Base-by-base conservation (phyloP, 2,113 vertebrate genomes). In the Sigmodon hispidus region DNA sequence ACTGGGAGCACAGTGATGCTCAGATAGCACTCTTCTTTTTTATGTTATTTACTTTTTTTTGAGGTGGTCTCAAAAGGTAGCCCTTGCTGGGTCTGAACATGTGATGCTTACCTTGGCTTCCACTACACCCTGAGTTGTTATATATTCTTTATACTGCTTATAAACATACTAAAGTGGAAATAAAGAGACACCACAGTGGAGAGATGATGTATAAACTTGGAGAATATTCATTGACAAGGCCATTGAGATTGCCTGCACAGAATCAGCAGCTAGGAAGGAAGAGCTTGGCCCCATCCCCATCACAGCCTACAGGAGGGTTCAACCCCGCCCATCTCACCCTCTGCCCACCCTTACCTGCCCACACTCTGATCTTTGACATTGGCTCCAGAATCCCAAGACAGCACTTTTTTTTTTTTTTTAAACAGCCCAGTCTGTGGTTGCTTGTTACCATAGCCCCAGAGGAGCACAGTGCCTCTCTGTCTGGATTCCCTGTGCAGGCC, bases 231-330 rank as follows among this genome's bases (percentile, higher is more conserved):
- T 7, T 26, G n/a, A 50, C 48, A 19, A 22, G 48, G 40, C 4
- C 0, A 5, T 48, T 8, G 13, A 31, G 69, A 29, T 4, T 43
- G 43, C 17, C 17, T 0, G 36, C 67, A 40, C 17, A 59, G 22
- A 29, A 3, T 50, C 34, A 34, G 65, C 19, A 17, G 15, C 31
- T 1, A 24, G 48, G 19, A 43, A 31, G 11, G n/a, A 50, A 7
- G 21, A 24, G 29, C 13, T 31, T 4, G 34, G 83, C 50, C 10
- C 40, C 3, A 3, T 55, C 7, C 12, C 48, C 34, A 6, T 69
- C 5, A 0, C 8, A 63, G 45, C 63, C 45, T 5, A 55, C n/a
- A 7, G 40, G 10, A 26, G 12, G 48, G 9, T 4, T 22, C 17
- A 15, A 63, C 26, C 24, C 22, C 79, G n/a, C n/a, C n/a, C n/a